Percentiles rank a stretch among this genome's conserved stretches.
phyloP scores from a whole-genome alignment of 2,797 vertebrate genomes.

The Heliangelus exortis region DNA sequence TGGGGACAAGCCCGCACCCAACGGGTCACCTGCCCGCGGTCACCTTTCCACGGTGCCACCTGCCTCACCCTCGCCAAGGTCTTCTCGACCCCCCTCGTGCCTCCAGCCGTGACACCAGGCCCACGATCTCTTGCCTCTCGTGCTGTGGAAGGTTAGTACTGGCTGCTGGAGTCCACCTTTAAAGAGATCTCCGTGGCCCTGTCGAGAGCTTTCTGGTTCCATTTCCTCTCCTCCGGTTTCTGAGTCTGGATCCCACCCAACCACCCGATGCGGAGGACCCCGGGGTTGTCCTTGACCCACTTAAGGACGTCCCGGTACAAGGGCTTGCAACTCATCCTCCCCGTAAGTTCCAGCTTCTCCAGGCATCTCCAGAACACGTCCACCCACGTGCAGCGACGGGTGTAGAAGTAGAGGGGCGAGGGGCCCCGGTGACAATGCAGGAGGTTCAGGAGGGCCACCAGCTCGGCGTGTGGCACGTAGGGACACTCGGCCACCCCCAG shows the following conservation, averaged over 20 bases:
- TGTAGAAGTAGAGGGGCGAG: background rate
- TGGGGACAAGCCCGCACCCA: background rate
- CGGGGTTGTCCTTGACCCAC: background rate
- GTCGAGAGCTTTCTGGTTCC: background rate
- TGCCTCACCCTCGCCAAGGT: background rate
- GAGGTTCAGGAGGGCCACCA: background rate
- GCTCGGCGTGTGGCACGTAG: fast-evolving
- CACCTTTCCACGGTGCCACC: background rate
- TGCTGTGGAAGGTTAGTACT: background rate
- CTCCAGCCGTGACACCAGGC: background rate
- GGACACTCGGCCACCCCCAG: background rate
- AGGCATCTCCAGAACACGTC: background rate
- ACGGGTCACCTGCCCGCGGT: fast-evolving
- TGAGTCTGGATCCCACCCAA: no score
- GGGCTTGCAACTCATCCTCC: no score
- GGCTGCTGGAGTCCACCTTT: fast-evolving
- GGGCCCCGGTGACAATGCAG: fast-evolving
- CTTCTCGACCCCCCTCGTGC: background rate
- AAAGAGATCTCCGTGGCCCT: fast-evolving
- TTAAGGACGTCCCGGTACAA: background rate
- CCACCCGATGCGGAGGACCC: background rate
- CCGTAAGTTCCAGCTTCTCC: no score
- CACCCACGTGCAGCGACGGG: background rate
- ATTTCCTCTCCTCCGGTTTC: background rate
- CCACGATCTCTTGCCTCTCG: background rate